phyloP scores from a whole-genome alignment of 2,113 vertebrate species.

The Campylorhamphus procurvoides region DNA sequence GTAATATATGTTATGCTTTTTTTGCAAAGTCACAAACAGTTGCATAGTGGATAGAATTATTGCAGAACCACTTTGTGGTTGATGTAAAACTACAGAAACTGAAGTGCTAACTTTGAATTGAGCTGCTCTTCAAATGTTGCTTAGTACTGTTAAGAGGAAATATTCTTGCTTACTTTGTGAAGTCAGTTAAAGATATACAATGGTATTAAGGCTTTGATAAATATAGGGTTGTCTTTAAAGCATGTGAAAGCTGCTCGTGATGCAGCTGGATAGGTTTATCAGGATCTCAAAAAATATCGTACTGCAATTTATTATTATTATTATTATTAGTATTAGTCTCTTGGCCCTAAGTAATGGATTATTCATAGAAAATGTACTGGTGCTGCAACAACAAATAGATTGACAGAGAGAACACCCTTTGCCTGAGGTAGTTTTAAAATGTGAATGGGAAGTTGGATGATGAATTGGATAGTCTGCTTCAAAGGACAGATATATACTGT shows the following conservation, averaged over 20 bases:
- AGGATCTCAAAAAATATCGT: neutral
- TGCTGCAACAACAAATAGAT: conserved; percentile 28
- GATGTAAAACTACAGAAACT: neutral
- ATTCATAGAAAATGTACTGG: conserved; percentile 6
- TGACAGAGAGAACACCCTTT: conserved; percentile 21
- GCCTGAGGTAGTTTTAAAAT: conserved; percentile 37
- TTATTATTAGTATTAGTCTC: neutral
- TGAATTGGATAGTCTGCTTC: conserved; percentile 50
- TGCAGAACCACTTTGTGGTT: neutral
- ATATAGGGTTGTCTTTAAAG: neutral
- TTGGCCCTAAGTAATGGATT: conserved; percentile 23
- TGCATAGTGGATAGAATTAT: neutral
- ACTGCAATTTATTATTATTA: neutral
- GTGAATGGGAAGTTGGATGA: conserved; percentile 41
- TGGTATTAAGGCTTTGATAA: neutral
- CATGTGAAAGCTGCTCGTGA: neutral
- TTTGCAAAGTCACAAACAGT: neutral
- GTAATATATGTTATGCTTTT: neutral
- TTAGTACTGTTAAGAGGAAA: neutral
- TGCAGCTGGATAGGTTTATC: conserved; percentile 12
- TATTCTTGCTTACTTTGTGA: neutral
- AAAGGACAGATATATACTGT: conserved; percentile 52
- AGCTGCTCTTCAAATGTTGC: neutral
- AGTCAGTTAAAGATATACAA: neutral
- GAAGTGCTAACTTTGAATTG: neutral